Conservation (phyloP, 2,113 vertebrate genomes). For the Megaceryle torquata region DNA sequence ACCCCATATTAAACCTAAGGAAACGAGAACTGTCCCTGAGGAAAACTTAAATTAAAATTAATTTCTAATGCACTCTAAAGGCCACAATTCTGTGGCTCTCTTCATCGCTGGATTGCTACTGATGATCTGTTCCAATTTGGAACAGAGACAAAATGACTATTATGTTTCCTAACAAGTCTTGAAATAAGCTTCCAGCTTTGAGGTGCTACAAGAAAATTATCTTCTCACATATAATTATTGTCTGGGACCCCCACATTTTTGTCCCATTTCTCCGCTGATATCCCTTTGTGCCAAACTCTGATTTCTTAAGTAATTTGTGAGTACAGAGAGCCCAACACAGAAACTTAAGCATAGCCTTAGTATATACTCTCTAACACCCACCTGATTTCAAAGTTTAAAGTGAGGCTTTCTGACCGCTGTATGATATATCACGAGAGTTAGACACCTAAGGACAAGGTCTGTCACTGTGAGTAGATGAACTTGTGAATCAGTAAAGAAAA, state of each 20-base stretch:
- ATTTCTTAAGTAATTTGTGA: background rate
- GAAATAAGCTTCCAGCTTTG: background rate
- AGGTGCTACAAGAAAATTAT: background rate
- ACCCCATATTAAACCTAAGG: background rate
- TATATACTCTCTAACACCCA: background rate
- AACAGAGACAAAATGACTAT: slow-evolving; percentile 41
- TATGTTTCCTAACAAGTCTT: background rate
- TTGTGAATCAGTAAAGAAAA: background rate
- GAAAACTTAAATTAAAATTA: slow-evolving; percentile 21
- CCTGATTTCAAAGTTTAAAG: background rate
- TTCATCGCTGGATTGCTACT: background rate
- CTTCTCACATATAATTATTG: background rate
- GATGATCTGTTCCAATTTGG: slow-evolving; percentile 23
- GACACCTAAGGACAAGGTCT: background rate
- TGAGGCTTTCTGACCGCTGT: background rate
- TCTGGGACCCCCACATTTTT: background rate
- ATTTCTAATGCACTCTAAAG: background rate
- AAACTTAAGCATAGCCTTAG: background rate
- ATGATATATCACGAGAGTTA: background rate
- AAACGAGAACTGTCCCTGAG: background rate
- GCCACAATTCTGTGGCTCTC: background rate
- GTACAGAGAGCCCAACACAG: background rate
- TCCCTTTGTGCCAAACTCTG: background rate
- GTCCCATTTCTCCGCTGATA: background rate
- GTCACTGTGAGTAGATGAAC: background rate